Evolutionary conservation across 2,113 vertebrate genomes (phyloP).

Genomic region (Pterocles burchelli): DNA sequence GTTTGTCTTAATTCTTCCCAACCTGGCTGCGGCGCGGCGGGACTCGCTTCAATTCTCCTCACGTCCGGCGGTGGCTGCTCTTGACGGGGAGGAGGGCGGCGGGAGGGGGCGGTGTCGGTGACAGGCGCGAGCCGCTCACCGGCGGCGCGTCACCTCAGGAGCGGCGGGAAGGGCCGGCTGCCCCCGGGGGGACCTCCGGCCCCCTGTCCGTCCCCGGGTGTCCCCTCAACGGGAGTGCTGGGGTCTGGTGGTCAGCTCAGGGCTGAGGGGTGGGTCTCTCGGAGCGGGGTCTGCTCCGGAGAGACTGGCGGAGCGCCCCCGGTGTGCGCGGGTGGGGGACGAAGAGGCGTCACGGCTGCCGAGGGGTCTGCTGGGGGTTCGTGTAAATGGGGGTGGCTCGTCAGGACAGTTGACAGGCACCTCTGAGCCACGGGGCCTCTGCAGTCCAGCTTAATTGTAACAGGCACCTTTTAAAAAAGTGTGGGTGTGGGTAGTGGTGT

Average conservation of each 20-base stretch:
- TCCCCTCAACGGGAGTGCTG: too few relatives aligned
- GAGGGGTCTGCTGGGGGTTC: too few relatives aligned
- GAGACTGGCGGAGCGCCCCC: not conserved
- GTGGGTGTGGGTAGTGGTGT: accelerated
- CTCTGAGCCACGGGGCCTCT: not conserved
- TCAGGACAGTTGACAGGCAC: accelerated
- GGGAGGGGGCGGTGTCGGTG: not conserved
- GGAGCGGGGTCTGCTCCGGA: too few relatives aligned
- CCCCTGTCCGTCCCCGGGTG: not conserved
- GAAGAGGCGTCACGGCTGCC: not conserved
- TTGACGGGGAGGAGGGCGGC: too few relatives aligned
- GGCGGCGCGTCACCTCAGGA: not conserved
- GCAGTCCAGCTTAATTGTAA: not conserved
- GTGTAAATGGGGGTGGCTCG: too few relatives aligned
- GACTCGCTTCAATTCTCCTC: not conserved
- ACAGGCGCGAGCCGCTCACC: not conserved
- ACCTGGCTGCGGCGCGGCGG: not conserved
- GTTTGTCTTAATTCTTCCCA: not conserved
- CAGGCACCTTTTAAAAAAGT: not conserved
- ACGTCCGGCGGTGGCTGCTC: not conserved
- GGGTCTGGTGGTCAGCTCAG: not conserved
- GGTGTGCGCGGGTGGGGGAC: accelerated
- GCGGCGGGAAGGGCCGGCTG: not conserved
- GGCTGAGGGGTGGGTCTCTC: not conserved
- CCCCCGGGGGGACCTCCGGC: too few relatives aligned